These are phyloP conservation scores for Phalacrocorax pelagicus DNA, from an alignment of 2,113 vertebrate genomes.

Conservation along the genomic window DNA sequence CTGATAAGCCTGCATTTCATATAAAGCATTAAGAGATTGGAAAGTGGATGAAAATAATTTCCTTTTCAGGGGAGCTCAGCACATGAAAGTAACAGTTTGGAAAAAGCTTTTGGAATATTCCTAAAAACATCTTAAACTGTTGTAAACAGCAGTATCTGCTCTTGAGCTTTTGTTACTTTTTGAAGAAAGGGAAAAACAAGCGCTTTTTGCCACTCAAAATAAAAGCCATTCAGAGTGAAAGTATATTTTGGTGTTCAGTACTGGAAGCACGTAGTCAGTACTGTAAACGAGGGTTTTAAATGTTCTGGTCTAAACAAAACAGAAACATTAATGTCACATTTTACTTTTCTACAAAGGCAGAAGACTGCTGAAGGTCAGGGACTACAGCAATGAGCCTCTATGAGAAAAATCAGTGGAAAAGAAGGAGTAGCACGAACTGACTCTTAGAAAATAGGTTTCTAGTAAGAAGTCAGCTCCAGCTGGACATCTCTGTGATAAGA, in stretches of 20 bases:
- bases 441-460: not conserved
- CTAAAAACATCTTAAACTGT: not conserved
- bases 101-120: not conserved
- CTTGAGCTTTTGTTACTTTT: not conserved
- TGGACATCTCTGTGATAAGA: not conserved
- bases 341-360: not conserved
- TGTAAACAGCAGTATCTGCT: not conserved
- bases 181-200: not conserved
- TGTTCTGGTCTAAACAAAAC: not conserved
- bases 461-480: not conserved
- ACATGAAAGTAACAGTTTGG: not conserved
- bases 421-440: not conserved
- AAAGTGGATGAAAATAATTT: not conserved
- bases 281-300: not conserved
- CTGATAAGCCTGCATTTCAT: not conserved
- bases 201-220: not conserved
- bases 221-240: not conserved
- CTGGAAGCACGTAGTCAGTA: not conserved
- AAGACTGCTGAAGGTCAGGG: not conserved
- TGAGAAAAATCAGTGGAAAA: not conserved
- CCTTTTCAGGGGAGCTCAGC: not conserved
- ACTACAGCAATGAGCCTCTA: not conserved
- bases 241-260: not conserved
- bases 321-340: not conserved
- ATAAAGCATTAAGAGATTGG: not conserved